Conservation (phyloP, 2,113 vertebrate genomes). For the Ivindomyrus marchei region DNA sequence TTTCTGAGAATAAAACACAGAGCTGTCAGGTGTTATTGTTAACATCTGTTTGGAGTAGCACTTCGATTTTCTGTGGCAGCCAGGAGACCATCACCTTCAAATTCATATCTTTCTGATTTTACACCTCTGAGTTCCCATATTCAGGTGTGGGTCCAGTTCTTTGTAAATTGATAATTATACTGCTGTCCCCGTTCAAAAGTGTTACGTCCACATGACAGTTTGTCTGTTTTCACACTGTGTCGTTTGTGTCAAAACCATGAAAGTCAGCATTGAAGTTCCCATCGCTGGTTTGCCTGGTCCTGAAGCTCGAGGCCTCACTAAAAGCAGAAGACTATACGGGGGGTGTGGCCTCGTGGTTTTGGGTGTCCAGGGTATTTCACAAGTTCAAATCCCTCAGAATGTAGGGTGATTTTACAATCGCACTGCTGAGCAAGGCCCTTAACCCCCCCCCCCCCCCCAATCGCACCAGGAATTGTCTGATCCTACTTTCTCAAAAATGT, state of each 20-base stretch:
- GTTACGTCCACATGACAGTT: neutral
- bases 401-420: neutral
- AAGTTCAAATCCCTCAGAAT: neutral
- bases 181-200: neutral
- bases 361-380: neutral
- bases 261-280: neutral
- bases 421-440: neutral
- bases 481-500: neutral
- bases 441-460: neutral
- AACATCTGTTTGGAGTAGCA: neutral
- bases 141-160: neutral
- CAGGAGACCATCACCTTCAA: neutral
- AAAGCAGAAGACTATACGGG: neutral
- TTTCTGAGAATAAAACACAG: neutral
- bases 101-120: neutral
- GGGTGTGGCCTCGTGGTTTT: neutral
- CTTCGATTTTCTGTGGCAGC: slow-evolving; percentile 26
- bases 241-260: neutral
- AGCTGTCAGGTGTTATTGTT: neutral
- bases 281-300: no score
- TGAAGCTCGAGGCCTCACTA: neutral
- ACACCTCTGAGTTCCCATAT: neutral
- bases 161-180: neutral
- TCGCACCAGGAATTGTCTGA: neutral
- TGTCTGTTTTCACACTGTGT: slow-evolving; percentile 5